A percentile compares a stretch with the other conserved stretches of the same genome.
Conservation (phyloP, 2,113 vertebrate genomes). For the human (Homo sapiens) region GRCh38 chrX:137386501-137387000, state of each 20-base stretch:
- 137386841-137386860: background rate
- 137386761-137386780: background rate
- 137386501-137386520: background rate
- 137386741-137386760: background rate
- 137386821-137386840: background rate
- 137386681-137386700: background rate
- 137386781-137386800: background rate
- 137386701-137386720: background rate
- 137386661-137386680: background rate
- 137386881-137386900: background rate
- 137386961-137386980: background rate
- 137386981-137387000: background rate
- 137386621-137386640: background rate
- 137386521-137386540: constrained; percentile 16
- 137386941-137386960: background rate
- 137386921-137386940: background rate
- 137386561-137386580: background rate
- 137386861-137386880: constrained; percentile 6
- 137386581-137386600: background rate
- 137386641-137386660: background rate
- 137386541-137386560: background rate
- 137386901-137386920: background rate
- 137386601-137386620: background rate
- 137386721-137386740: background rate
- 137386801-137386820: background rate